These are phyloP conservation scores for Glaucidium brasilianum DNA, from an alignment of 2,113 vertebrate species.

Conservation along the genomic window DNA sequence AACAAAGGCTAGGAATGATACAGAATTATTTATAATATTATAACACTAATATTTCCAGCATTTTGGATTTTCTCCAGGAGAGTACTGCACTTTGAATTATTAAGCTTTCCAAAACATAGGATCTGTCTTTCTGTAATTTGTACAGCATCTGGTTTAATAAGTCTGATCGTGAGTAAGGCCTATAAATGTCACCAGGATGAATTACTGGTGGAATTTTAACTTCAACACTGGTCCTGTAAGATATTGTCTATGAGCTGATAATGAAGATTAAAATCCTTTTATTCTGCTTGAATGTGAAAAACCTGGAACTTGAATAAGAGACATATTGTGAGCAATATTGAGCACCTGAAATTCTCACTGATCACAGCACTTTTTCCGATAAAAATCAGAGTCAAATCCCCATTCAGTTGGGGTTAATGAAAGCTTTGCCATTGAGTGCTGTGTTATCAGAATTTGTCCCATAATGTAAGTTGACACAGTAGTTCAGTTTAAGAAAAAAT, in stretches of 20 bases:
- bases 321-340: background rate
- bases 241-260: background rate
- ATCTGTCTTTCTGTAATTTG: slow-evolving; percentile 17
- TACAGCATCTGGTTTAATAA: slow-evolving; percentile 18
- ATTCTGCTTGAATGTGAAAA: background rate
- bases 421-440: background rate
- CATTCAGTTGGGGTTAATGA: background rate
- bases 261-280: slow-evolving; percentile 48
- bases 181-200: slow-evolving; percentile 5
- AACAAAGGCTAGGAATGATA: background rate
- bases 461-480: background rate
- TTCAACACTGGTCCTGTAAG: background rate
- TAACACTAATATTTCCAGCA: background rate
- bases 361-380: background rate
- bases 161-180: background rate
- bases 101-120: background rate
- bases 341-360: background rate
- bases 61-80: background rate
- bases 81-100: background rate
- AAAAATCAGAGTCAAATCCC: slow-evolving; percentile 18
- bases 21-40: background rate
- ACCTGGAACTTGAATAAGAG: background rate
- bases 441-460: background rate
- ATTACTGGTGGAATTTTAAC: background rate
- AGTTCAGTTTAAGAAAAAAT: slow-evolving; percentile 50